Conservation (phyloP, 2,888 invertebrate genomes). For the Nudaria mundana region DNA sequence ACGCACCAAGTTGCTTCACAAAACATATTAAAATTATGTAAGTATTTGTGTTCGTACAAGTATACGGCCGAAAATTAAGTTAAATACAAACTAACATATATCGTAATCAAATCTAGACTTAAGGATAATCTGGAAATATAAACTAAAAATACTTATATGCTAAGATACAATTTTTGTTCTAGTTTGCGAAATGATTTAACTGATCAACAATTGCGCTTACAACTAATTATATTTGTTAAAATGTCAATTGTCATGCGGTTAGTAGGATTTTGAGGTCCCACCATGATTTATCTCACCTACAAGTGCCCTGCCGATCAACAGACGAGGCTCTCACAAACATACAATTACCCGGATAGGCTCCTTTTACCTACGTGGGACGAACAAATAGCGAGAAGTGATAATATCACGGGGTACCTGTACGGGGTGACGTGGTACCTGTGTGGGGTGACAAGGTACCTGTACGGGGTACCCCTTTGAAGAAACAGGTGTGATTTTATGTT, state of each 20-base stretch:
- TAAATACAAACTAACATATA: slow-evolving; percentile 39
- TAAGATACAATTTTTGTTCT: slow-evolving; percentile 65
- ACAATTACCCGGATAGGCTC: too few relatives aligned
- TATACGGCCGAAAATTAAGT: slow-evolving; percentile 37
- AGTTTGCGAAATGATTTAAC: slow-evolving; percentile 42
- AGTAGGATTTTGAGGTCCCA: slow-evolving; percentile 60
- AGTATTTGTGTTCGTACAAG: slow-evolving; percentile 44
- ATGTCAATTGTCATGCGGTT: slow-evolving; percentile 70
- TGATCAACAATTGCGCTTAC: slow-evolving; percentile 56
- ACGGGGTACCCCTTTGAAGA: too few relatives aligned
- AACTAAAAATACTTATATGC: slow-evolving; percentile 43
- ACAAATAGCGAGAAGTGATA: too few relatives aligned
- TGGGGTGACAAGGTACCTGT: too few relatives aligned
- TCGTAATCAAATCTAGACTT: slow-evolving; percentile 40
- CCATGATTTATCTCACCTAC: too few relatives aligned
- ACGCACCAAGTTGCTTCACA: slow-evolving; percentile 55
- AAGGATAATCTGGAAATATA: too few relatives aligned
- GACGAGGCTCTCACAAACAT: too few relatives aligned
- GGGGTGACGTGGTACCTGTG: too few relatives aligned
- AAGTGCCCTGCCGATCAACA: too few relatives aligned
- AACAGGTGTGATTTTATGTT: too few relatives aligned
- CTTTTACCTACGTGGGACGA: too few relatives aligned
- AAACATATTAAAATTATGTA: slow-evolving; percentile 33
- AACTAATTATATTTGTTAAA: slow-evolving; percentile 46
- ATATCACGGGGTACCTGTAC: too few relatives aligned